A percentile compares a stretch with the other conserved stretches of the same genome.
These are phyloP conservation scores for Dendrocincla tyrannina DNA, from an alignment of 2,797 vertebrate genomes.

Conservation along the genomic window DNA sequence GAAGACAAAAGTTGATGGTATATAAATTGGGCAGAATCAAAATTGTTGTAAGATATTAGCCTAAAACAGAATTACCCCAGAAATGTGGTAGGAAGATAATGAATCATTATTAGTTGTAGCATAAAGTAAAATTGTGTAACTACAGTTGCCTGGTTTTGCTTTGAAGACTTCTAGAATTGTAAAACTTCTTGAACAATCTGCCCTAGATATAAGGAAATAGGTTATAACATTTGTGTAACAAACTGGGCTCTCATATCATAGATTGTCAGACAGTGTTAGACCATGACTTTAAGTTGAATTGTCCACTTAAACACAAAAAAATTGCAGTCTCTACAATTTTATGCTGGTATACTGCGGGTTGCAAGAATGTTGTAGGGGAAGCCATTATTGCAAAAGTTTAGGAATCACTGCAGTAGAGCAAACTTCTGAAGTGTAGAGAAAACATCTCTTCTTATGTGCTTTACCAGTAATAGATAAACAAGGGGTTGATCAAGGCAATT, in stretches of 20 bases:
- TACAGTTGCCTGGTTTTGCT: background rate
- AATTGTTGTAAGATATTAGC: background rate
- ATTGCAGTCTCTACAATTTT: background rate
- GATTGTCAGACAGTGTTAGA: background rate
- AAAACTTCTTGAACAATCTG: background rate
- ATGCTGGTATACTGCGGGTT: rapidly evolving
- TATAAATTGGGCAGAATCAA: background rate
- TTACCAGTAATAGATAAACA: background rate
- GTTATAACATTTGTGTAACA: background rate
- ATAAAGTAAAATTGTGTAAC: background rate
- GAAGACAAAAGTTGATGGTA: background rate
- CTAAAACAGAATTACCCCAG: background rate
- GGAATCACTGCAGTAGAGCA: background rate
- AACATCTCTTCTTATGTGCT: background rate
- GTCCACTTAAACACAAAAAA: background rate
- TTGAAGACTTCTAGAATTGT: background rate
- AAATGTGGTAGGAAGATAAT: background rate
- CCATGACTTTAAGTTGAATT: background rate
- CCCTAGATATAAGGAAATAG: background rate
- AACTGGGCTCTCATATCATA: background rate
- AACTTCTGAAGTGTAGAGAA: background rate
- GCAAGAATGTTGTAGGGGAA: background rate
- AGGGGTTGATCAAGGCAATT: background rate
- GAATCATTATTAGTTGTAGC: background rate
- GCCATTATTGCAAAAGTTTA: background rate